Evolutionary conservation across 2,113 vertebrate species (phyloP).

Genomic region (Anolis carolinensis): DNA sequence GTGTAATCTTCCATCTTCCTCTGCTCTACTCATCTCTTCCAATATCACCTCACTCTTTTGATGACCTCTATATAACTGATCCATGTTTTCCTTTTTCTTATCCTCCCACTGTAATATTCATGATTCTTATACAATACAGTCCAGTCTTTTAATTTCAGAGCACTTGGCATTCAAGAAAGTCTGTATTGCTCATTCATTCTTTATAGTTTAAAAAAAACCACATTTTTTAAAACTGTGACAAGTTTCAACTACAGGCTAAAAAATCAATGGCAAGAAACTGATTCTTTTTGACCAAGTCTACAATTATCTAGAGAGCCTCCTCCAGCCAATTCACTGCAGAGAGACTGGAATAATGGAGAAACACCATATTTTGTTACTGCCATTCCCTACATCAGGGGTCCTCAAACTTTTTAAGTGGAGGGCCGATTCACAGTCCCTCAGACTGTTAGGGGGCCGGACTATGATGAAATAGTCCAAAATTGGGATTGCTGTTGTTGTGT

Average conservation of each 20-base stretch:
- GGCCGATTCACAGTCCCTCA: too few relatives aligned
- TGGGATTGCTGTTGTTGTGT: too few relatives aligned
- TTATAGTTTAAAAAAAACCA: too few relatives aligned
- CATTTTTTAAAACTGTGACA: too few relatives aligned
- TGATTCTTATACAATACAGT: too few relatives aligned
- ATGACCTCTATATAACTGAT: neutral
- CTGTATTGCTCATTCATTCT: neutral
- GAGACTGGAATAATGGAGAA: neutral
- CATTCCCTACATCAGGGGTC: too few relatives aligned
- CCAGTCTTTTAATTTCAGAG: neutral
- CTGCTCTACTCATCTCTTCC: neutral
- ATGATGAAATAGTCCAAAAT: too few relatives aligned
- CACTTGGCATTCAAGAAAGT: neutral
- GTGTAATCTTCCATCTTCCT: neutral
- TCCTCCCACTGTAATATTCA: neutral
- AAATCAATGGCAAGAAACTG: too few relatives aligned
- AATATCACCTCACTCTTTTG: neutral
- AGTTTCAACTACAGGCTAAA: too few relatives aligned
- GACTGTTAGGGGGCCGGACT: too few relatives aligned
- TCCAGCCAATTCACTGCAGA: constrained; percentile 14
- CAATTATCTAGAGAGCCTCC: neutral
- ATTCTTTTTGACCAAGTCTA: neutral
- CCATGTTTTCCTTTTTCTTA: neutral
- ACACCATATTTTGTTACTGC: neutral
- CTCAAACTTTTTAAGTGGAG: too few relatives aligned